Conservation (phyloP, 2,888 invertebrate species). For the Hoplodrina blanda region DNA sequence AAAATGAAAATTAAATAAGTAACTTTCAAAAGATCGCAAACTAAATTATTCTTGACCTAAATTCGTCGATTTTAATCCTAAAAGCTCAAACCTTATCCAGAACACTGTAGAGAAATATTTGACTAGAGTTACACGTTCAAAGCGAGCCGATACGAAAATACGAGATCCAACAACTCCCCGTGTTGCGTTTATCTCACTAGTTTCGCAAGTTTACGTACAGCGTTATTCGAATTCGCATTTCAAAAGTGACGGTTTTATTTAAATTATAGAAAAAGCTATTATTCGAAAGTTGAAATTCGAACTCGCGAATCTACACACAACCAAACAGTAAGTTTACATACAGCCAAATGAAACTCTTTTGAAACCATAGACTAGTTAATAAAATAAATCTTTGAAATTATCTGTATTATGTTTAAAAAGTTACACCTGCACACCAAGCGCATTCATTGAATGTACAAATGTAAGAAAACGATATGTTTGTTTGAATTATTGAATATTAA, state of each 20-base stretch:
- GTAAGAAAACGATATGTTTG: not conserved
- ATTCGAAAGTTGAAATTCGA: slow-evolving; percentile 23
- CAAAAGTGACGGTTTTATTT: slow-evolving; percentile 14
- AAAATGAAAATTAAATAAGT: slow-evolving; percentile 31
- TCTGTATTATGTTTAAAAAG: not conserved
- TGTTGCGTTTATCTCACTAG: slow-evolving; percentile 11
- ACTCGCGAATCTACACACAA: not conserved
- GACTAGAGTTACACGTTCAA: slow-evolving; percentile 73
- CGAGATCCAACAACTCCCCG: slow-evolving; percentile 37
- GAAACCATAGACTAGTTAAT: not conserved
- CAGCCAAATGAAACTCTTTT: not conserved
- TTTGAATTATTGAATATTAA: not conserved
- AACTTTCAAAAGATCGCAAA: slow-evolving; percentile 35
- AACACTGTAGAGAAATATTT: slow-evolving; percentile 72
- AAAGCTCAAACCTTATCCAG: slow-evolving; percentile 84
- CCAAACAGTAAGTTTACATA: not conserved
- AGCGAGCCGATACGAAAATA: slow-evolving; percentile 65
- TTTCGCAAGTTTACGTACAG: slow-evolving; percentile 4
- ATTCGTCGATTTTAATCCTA: slow-evolving; percentile 83
- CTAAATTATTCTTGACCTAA: slow-evolving; percentile 62
- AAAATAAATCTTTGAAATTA: not conserved
- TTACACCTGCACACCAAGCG: not conserved
- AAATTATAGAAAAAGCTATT: not conserved
- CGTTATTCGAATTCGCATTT: slow-evolving; percentile 2
- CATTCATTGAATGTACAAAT: slow-evolving; percentile 13